A percentile compares a stretch with the other conserved stretches of the same genome.
phyloP scores from a whole-genome alignment of 2,888 invertebrate species.

The Agrotis segetum region DNA sequence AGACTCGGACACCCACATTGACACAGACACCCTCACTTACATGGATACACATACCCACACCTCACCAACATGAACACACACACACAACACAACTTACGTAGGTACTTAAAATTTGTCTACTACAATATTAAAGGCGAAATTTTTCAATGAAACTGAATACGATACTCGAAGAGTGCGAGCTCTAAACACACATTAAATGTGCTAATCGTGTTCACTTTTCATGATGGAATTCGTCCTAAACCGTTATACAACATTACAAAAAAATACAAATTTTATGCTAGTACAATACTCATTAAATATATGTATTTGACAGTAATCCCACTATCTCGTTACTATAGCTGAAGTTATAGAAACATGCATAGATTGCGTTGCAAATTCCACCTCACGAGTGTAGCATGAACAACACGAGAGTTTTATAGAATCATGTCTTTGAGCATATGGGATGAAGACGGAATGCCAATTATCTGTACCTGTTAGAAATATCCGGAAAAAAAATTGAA shows the following conservation, averaged over 20 bases:
- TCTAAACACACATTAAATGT: background rate
- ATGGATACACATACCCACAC: no score
- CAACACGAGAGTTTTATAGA: slow-evolving; percentile 20
- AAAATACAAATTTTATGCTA: background rate
- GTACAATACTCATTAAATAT: slow-evolving; percentile 13
- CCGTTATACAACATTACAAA: background rate
- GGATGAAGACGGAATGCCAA: slow-evolving; percentile 16
- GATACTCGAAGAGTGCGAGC: background rate
- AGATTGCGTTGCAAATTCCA: slow-evolving; percentile 53
- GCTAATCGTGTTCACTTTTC: background rate
- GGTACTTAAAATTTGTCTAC: no score
- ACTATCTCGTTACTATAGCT: background rate
- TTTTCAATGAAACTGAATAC: no score
- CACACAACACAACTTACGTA: background rate
- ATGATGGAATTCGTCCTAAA: background rate
- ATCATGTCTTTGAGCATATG: slow-evolving; percentile 38
- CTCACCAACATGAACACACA: no score
- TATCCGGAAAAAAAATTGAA: no score
- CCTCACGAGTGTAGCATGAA: slow-evolving; percentile 52
- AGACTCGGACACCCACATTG: no score
- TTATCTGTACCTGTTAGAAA: no score
- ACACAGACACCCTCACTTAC: no score
- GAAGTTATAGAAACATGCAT: slow-evolving; percentile 18
- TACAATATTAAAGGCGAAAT: no score
- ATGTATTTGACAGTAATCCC: background rate